Percentiles rank a stretch among this genome's conserved stretches.
Evolutionary conservation across 2,797 vertebrate genomes (phyloP).

Genomic region (Taeniopygia guttata): DNA sequence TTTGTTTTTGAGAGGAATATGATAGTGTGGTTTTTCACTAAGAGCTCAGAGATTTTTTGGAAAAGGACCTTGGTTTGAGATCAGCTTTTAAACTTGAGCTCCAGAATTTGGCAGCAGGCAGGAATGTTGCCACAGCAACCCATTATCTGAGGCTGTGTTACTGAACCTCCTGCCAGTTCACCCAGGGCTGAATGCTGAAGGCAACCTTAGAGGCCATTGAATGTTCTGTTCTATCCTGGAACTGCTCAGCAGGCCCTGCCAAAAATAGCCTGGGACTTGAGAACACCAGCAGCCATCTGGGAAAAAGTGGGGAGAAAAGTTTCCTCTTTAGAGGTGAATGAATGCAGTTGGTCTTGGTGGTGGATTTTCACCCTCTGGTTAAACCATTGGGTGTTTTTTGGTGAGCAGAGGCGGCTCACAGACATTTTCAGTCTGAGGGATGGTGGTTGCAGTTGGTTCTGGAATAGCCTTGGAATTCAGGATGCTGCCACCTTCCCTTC

Average conservation of each 20-base stretch:
- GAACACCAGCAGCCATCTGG: not conserved
- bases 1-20: not conserved
- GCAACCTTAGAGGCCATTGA: not conserved
- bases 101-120: slow-evolving; percentile 41
- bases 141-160: not conserved
- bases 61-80: slow-evolving; percentile 28
- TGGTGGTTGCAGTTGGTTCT: not conserved
- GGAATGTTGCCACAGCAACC: slow-evolving; percentile 43
- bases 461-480: not conserved
- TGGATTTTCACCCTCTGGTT: not conserved
- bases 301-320: not conserved
- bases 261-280: not conserved
- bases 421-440: not conserved
- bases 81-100: slow-evolving; percentile 28
- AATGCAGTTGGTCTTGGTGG: rapidly evolving
- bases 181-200: not conserved
- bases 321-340: not conserved
- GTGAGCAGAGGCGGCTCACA: rapidly evolving
- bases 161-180: slow-evolving; percentile 28
- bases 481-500: not conserved
- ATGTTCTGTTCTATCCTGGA: slow-evolving; percentile 17
- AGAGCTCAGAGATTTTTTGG: slow-evolving; percentile 2
- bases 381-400: rapidly evolving
- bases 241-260: not conserved
- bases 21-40: not conserved